Percentiles rank a stretch among this genome's conserved stretches.
Conservation (phyloP, 2,113 vertebrate species). For the Paratilapia polleni region DNA sequence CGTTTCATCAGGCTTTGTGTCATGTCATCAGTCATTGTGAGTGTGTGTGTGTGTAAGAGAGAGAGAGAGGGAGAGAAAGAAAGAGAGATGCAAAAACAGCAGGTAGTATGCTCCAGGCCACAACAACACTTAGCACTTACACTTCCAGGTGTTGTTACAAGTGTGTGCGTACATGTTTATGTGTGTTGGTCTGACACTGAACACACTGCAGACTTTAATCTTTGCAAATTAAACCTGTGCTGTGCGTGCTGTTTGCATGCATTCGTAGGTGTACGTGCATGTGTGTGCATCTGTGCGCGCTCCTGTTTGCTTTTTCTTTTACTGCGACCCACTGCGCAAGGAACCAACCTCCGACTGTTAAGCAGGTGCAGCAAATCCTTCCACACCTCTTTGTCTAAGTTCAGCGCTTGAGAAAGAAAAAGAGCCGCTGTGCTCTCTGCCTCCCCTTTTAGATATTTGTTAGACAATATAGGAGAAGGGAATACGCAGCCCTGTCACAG, state of each 20-base stretch:
- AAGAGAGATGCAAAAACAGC: conserved; percentile 53
- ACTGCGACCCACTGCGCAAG: conserved; percentile 44
- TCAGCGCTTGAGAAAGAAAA: conserved; percentile 60
- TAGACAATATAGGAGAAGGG: conserved; percentile 58
- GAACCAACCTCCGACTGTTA: conserved; percentile 59
- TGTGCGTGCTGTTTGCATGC: conserved; percentile 25
- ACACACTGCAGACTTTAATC: conserved; percentile 72
- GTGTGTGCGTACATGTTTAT: neutral
- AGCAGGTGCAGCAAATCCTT: conserved; percentile 64
- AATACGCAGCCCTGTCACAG: conserved; percentile 53
- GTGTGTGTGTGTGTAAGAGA: conserved; percentile 15
- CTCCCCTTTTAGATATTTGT: conserved; percentile 68
- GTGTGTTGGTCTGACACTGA: conserved; percentile 24
- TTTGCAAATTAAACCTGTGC: conserved; percentile 76
- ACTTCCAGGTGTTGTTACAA: conserved; percentile 51
- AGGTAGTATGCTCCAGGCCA: conserved; percentile 61
- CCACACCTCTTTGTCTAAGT: conserved; percentile 67
- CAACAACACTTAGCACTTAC: conserved; percentile 61
- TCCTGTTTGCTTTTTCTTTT: conserved; percentile 54
- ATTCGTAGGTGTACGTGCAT: neutral
- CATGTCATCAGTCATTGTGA: conserved; percentile 61
- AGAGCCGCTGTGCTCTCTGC: conserved; percentile 45
- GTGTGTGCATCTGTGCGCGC: conserved; percentile 2
- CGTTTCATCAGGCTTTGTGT: conserved; percentile 71
- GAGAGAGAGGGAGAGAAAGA: conserved; percentile 14